These are phyloP conservation scores for Apaloderma vittatum DNA, from an alignment of 2,113 vertebrate genomes.

Conservation along the genomic window DNA sequence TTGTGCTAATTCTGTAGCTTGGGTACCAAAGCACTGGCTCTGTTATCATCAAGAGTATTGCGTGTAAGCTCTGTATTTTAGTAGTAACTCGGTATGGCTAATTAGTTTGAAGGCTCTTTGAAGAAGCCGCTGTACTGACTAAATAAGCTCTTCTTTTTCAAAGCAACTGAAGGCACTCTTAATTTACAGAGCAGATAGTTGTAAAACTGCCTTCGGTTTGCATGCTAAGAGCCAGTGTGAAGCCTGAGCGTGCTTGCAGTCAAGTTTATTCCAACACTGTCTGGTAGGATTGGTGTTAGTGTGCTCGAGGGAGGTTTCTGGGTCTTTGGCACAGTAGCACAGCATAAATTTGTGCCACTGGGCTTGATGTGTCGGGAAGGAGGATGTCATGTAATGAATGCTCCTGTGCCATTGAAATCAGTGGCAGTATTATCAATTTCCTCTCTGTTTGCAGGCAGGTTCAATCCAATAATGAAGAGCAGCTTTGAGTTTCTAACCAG, in stretches of 20 bases:
- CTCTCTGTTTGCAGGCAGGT: neutral
- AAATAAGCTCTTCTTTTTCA: slow-evolving; percentile 61
- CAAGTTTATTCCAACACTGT: neutral
- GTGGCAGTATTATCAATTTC: neutral
- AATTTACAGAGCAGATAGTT: slow-evolving; percentile 56
- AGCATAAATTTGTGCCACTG: slow-evolving; percentile 10
- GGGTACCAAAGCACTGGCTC: neutral
- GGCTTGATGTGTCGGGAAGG: neutral
- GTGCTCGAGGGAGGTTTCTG: neutral
- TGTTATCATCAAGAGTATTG: slow-evolving; percentile 18
- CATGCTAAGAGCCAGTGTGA: neutral
- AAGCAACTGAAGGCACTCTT: slow-evolving; percentile 44
- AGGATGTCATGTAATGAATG: neutral
- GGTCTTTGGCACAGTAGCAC: neutral
- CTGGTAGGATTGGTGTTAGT: neutral
- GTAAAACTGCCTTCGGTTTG: slow-evolving; percentile 42
- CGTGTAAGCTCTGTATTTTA: slow-evolving; percentile 49
- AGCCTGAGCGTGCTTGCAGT: neutral
- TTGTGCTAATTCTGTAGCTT: slow-evolving; percentile 47
- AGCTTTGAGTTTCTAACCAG: slow-evolving; percentile 49
- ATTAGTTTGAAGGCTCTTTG: slow-evolving; percentile 50
- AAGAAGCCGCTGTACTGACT: slow-evolving; percentile 54
- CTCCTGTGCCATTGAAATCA: neutral
- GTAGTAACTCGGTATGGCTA: slow-evolving; percentile 42
- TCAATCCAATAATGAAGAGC: slow-evolving; percentile 53